Evolutionary conservation across 2,113 vertebrate genomes (phyloP).

Genomic region (Vombatus ursinus): DNA sequence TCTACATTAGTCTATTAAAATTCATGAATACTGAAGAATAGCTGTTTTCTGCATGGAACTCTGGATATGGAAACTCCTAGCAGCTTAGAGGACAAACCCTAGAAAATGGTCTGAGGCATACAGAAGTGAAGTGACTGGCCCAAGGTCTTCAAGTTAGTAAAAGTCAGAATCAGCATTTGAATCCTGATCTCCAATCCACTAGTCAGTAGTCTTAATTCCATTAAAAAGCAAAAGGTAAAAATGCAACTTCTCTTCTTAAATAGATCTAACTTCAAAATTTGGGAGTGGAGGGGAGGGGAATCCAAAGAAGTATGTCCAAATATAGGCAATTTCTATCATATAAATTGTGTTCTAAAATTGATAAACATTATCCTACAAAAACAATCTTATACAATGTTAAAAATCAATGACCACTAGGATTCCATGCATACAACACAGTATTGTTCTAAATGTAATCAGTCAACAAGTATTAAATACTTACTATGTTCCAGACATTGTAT

Average conservation of each 20-base stretch:
- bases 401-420: too few species aligned
- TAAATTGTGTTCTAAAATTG: background rate
- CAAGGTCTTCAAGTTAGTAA: background rate
- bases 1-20: background rate
- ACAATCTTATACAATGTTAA: background rate
- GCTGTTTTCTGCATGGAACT: background rate
- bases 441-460: too few species aligned
- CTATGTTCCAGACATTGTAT: too few species aligned
- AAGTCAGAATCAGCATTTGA: background rate
- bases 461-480: too few species aligned
- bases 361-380: background rate
- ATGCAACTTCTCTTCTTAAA: background rate
- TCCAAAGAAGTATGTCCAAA: background rate
- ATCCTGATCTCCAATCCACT: background rate
- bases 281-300: background rate
- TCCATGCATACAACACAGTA: too few species aligned
- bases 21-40: background rate
- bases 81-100: background rate
- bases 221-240: background rate
- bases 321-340: background rate
- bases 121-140: background rate
- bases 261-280: background rate
- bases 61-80: background rate
- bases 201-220: background rate
- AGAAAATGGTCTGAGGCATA: background rate